phyloP scores from a whole-genome alignment of 53 echinoderm and acorn worm genomes.

The Holothuria scabra region DNA sequence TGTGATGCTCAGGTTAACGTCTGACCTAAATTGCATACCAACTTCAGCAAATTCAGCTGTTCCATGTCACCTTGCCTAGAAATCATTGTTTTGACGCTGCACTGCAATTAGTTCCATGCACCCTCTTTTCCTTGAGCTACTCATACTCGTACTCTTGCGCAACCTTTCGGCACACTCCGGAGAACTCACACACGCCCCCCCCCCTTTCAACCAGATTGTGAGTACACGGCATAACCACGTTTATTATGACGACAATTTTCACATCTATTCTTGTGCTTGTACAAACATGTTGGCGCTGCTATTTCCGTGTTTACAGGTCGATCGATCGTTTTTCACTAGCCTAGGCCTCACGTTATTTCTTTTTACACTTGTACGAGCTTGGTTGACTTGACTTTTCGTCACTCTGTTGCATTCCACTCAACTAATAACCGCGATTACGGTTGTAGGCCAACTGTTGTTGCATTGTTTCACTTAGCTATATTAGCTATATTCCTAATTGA shows the following conservation, averaged over 20 bases:
- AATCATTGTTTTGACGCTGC: too few species aligned
- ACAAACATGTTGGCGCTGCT: constrained; percentile 12
- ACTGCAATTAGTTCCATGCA: constrained; percentile 14
- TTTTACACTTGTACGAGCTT: background rate
- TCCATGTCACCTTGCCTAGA: too few species aligned
- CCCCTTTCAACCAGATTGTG: too few species aligned
- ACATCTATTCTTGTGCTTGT: constrained; percentile 29
- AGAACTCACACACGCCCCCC: constrained; percentile 11
- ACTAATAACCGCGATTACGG: constrained; percentile 8
- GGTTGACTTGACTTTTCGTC: too few species aligned
- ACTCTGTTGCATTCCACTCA: background rate
- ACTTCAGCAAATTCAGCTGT: too few species aligned
- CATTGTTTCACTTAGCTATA: constrained; percentile 8
- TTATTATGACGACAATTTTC: constrained; percentile 22
- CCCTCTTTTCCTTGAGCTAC: too few species aligned
- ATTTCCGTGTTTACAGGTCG: constrained; percentile 19
- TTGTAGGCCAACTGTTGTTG: constrained; percentile 1
- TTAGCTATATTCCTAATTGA: too few species aligned
- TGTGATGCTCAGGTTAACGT: too few species aligned
- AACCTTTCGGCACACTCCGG: too few species aligned
- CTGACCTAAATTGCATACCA: too few species aligned
- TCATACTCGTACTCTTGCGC: constrained; percentile 23
- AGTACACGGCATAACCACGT: too few species aligned
- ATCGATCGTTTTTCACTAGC: constrained; percentile 22
- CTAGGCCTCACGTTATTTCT: constrained; percentile 21